These are phyloP conservation scores for Artemia sp. DNA, from an alignment of 2,888 invertebrate genomes.

Conservation along the genomic window DNA sequence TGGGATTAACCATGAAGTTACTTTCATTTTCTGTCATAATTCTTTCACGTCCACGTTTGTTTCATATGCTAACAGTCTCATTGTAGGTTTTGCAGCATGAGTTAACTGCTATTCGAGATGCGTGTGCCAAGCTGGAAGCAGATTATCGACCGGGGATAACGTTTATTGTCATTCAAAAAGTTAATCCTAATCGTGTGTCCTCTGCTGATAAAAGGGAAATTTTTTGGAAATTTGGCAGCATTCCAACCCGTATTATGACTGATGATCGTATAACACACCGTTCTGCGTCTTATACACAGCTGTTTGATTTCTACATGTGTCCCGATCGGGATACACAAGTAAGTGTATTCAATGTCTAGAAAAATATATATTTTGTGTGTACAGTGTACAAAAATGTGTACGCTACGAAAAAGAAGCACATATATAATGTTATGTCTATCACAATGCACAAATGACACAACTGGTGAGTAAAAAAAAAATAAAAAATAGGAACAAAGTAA, in stretches of 20 bases:
- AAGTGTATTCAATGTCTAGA: constrained; percentile 24
- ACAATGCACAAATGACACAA: too few relatives aligned
- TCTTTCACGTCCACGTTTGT: background rate
- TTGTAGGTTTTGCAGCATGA: constrained; percentile 75
- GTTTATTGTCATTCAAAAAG: constrained; percentile 97
- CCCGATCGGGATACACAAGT: constrained; percentile 92
- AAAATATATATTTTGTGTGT: too few relatives aligned
- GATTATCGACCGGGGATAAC: constrained; percentile 98
- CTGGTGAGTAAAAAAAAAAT: too few relatives aligned
- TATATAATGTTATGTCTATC: too few relatives aligned
- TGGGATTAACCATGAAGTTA: background rate
- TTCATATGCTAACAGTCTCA: background rate
- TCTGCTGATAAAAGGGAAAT: constrained; percentile 99
- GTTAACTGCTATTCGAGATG: constrained; percentile 90
- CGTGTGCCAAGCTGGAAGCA: constrained; percentile 90
- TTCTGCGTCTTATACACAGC: constrained; percentile 98
- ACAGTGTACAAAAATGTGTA: too few relatives aligned
- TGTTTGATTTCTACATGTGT: constrained; percentile 99
- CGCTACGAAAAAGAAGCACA: too few relatives aligned
- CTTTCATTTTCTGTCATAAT: background rate
- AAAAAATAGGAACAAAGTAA: too few relatives aligned
- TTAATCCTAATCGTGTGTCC: constrained; percentile 93
- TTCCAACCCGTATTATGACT: constrained; percentile 98
- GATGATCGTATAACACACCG: constrained; percentile 99
- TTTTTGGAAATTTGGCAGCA: constrained; percentile 95